Evolutionary conservation across 2,888 invertebrate genomes (phyloP).

Genomic region (Acleris cristana): DNA sequence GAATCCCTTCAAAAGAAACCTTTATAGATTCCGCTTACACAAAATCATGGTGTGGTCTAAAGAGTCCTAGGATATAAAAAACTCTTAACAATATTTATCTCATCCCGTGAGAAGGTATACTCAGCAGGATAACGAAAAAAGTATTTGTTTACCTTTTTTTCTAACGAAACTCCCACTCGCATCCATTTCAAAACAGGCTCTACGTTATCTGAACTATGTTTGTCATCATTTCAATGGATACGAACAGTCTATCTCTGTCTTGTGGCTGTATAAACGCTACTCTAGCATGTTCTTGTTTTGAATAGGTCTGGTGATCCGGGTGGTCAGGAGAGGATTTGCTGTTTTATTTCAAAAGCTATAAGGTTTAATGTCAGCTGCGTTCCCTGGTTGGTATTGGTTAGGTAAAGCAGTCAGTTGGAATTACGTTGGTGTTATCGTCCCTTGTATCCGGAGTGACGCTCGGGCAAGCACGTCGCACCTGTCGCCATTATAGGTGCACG

Average conservation of each 20-base stretch:
- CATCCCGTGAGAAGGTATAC: conserved; percentile 13
- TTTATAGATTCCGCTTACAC: not conserved
- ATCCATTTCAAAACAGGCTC: conserved; percentile 60
- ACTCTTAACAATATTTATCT: conserved; percentile 16
- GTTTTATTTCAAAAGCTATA: conserved; percentile 34
- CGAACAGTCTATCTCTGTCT: conserved; percentile 38
- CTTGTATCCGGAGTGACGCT: conserved; percentile 58
- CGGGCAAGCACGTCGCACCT: conserved; percentile 70
- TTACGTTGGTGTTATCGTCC: conserved; percentile 53
- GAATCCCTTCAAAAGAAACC: conserved; percentile 1
- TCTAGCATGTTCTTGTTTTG: conserved; percentile 34
- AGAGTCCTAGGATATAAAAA: conserved; percentile 9
- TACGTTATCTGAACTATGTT: conserved; percentile 59
- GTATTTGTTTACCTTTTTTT: conserved; percentile 66
- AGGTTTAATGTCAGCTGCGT: conserved; percentile 37
- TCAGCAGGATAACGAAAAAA: conserved; percentile 28
- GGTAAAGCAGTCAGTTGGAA: conserved; percentile 58
- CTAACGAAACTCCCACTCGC: conserved; percentile 49
- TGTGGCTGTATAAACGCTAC: conserved; percentile 41
- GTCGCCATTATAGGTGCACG: conserved; percentile 58
- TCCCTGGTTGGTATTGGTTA: conserved; percentile 19
- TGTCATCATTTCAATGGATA: conserved; percentile 62
- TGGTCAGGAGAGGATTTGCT: not conserved
- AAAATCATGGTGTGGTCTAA: too few relatives aligned
- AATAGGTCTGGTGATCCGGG: conserved; percentile 38